Evolutionary conservation across 2,888 invertebrate species (phyloP).

Genomic region (Pteria penguin): DNA sequence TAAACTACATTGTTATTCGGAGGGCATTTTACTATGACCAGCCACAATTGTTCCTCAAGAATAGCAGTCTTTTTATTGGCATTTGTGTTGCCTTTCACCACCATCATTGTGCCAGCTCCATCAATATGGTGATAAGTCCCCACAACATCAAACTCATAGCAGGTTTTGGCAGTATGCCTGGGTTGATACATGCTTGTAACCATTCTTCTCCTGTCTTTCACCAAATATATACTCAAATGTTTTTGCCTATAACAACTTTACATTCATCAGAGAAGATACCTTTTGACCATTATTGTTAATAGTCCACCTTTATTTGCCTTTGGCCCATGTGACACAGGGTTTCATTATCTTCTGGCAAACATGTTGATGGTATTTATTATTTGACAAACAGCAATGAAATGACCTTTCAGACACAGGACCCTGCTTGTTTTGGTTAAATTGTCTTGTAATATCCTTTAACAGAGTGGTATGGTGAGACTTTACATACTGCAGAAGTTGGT

Average conservation of each 20-base stretch:
- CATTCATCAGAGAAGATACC: slow-evolving; percentile 9
- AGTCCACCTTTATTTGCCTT: not conserved
- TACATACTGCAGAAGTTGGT: no score
- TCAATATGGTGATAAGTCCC: not conserved
- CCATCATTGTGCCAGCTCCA: not conserved
- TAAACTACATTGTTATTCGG: not conserved
- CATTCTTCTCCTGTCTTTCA: not conserved
- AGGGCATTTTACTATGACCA: slow-evolving; percentile 1
- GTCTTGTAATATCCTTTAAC: not conserved
- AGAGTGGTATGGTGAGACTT: not conserved
- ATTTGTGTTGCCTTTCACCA: slow-evolving; percentile 1
- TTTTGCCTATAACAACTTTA: slow-evolving; percentile 44
- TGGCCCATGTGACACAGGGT: not conserved
- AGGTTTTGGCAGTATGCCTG: not conserved
- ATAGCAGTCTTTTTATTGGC: slow-evolving; percentile 5
- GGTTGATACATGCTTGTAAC: not conserved
- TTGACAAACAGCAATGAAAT: not conserved
- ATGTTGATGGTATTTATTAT: not conserved
- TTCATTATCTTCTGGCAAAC: slow-evolving; percentile 9
- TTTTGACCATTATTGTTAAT: no score
- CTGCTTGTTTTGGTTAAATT: not conserved
- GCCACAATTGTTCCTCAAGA: slow-evolving; percentile 3
- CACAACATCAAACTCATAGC: not conserved
- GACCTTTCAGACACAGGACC: not conserved
- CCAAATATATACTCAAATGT: slow-evolving; percentile 37